Evolutionary conservation across 2,888 invertebrate genomes (phyloP).

Genomic region (Seladonia tumulorum): DNA sequence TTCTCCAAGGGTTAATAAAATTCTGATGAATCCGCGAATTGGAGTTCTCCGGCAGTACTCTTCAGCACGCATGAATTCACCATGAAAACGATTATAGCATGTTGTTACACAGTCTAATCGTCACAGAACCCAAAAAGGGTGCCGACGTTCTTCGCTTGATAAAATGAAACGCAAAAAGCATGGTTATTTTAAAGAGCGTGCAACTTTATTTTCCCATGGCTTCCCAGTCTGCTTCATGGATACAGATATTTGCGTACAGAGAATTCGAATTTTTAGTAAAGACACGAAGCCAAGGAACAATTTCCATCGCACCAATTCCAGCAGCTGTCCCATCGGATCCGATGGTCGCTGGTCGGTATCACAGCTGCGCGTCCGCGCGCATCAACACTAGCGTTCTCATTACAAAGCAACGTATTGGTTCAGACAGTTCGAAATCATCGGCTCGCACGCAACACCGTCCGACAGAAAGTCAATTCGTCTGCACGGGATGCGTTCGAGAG

Average conservation of each 20-base stretch:
- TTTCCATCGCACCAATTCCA: neutral
- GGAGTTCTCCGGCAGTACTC: too few relatives aligned
- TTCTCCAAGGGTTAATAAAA: too few relatives aligned
- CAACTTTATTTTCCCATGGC: too few relatives aligned
- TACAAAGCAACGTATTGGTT: neutral
- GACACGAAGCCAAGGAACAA: neutral
- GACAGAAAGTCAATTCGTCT: neutral
- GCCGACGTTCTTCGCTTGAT: too few relatives aligned
- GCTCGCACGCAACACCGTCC: neutral
- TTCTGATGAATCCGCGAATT: too few relatives aligned
- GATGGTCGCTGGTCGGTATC: neutral
- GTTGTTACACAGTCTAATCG: too few relatives aligned
- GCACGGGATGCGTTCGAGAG: conserved; percentile 1
- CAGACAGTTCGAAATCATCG: conserved; percentile 1
- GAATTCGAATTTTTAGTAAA: neutral
- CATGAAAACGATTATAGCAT: too few relatives aligned
- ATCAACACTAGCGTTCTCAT: neutral
- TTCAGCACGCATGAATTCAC: too few relatives aligned
- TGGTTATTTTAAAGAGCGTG: too few relatives aligned
- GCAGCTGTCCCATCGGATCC: neutral
- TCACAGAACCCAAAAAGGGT: too few relatives aligned
- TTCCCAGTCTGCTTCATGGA: neutral
- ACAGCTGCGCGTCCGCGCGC: neutral
- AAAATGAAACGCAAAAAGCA: too few relatives aligned
- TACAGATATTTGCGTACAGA: neutral